Evolutionary conservation across 2,113 vertebrate species (phyloP).

Genomic region (Alces alces): DNA sequence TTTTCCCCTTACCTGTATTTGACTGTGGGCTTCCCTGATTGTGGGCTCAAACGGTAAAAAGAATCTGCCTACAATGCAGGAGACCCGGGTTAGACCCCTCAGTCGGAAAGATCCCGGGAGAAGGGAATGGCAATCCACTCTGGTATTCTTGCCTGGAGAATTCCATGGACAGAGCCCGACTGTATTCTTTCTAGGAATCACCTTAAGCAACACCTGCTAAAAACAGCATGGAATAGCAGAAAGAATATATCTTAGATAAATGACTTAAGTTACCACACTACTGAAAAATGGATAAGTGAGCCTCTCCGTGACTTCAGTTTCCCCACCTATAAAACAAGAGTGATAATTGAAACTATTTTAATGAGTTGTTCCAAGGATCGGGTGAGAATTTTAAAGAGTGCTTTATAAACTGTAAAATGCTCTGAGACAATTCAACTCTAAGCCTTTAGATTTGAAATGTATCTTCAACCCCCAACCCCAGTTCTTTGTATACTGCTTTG

Average conservation of each 20-base stretch:
- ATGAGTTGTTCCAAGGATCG: background rate
- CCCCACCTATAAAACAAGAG: background rate
- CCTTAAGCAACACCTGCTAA: background rate
- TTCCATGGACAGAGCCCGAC: background rate
- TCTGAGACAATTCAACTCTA: background rate
- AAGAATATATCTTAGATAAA: conserved; percentile 17
- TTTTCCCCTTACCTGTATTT: background rate
- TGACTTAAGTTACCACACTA: background rate
- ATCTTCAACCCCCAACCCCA: background rate
- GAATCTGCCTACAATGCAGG: background rate
- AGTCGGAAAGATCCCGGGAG: background rate
- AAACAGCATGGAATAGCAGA: background rate
- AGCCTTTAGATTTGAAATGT: background rate
- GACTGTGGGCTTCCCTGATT: background rate
- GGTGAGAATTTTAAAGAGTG: background rate
- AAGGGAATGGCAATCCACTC: background rate
- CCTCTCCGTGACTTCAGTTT: background rate
- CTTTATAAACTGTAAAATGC: conserved; percentile 19
- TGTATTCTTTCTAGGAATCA: conserved; percentile 6
- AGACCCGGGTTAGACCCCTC: background rate
- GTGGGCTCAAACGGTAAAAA: background rate
- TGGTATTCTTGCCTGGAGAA: background rate
- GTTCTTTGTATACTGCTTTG: background rate
- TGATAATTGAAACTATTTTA: conserved; percentile 11
- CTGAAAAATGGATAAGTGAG: background rate